Conservation (phyloP, 2,113 vertebrate species). For the Rhadina sibilatrix region DNA sequence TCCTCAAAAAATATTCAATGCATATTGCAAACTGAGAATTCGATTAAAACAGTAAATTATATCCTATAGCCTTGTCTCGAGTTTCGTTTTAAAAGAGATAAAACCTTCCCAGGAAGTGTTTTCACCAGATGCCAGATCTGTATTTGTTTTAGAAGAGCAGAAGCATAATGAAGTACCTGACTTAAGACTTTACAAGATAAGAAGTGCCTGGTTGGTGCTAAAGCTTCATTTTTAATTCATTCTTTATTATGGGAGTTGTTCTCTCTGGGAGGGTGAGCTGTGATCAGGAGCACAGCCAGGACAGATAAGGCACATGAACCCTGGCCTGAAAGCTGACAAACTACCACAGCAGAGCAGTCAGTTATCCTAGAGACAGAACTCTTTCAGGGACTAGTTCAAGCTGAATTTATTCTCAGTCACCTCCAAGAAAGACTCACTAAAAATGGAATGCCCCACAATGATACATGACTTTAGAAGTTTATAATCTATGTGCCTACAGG, state of each 20-base stretch:
- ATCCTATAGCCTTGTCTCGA: neutral
- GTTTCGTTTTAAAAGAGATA: neutral
- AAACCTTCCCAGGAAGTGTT: conserved; percentile 13
- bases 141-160: conserved; percentile 22
- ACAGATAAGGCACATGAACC: conserved; percentile 22
- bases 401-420: conserved; percentile 23
- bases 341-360: neutral
- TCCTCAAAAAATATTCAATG: neutral
- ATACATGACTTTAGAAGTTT: neutral
- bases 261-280: conserved; percentile 18
- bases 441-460: neutral
- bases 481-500: neutral
- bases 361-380: neutral
- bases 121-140: neutral
- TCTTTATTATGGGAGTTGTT: conserved; percentile 43
- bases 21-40: neutral
- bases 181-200: conserved; percentile 52
- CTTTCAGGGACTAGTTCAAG: neutral
- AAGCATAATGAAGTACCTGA: conserved; percentile 40
- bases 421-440: neutral
- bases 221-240: conserved; percentile 54
- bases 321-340: conserved; percentile 6
- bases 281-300: conserved; percentile 45
- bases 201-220: conserved; percentile 38
- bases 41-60: neutral